These are phyloP conservation scores for Lampris incognitus DNA, from an alignment of 2,113 vertebrate genomes.

Conservation along the genomic window DNA sequence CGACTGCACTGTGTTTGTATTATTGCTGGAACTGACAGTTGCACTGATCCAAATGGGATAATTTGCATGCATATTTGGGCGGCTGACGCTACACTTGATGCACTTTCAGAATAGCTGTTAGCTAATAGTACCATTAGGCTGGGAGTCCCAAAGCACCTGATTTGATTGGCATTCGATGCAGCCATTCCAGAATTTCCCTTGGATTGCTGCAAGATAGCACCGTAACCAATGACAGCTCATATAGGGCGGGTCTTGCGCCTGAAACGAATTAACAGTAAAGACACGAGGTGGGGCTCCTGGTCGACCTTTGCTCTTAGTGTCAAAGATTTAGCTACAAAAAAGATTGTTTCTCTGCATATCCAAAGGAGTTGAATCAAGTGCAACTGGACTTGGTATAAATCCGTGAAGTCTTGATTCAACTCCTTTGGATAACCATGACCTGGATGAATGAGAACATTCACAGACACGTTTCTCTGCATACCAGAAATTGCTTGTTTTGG, in stretches of 20 bases:
- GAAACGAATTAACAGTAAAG: neutral
- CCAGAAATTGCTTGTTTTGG: neutral
- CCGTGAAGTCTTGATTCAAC: too few relatives aligned
- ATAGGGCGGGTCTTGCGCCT: constrained; percentile 3
- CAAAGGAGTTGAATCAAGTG: too few relatives aligned
- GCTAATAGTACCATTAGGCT: constrained; percentile 24
- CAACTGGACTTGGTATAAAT: too few relatives aligned
- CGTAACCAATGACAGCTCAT: constrained; percentile 35
- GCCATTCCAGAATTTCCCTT: constrained; percentile 30
- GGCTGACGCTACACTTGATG: neutral
- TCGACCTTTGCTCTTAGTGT: neutral
- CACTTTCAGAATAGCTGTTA: neutral
- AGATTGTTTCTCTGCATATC: too few relatives aligned
- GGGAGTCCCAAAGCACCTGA: constrained; percentile 64
- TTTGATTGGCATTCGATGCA: constrained; percentile 58
- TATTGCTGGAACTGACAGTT: neutral
- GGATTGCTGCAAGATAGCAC: constrained; percentile 32
- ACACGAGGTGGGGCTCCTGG: neutral
- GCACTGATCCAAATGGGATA: too few relatives aligned
- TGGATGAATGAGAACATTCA: too few relatives aligned
- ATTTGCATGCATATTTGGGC: neutral
- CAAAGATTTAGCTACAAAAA: too few relatives aligned
- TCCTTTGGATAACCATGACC: too few relatives aligned
- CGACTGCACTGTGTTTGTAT: neutral
- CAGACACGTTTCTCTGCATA: neutral